phyloP scores from a whole-genome alignment of 2,888 invertebrate species.

The Crossocerus cetratus region DNA sequence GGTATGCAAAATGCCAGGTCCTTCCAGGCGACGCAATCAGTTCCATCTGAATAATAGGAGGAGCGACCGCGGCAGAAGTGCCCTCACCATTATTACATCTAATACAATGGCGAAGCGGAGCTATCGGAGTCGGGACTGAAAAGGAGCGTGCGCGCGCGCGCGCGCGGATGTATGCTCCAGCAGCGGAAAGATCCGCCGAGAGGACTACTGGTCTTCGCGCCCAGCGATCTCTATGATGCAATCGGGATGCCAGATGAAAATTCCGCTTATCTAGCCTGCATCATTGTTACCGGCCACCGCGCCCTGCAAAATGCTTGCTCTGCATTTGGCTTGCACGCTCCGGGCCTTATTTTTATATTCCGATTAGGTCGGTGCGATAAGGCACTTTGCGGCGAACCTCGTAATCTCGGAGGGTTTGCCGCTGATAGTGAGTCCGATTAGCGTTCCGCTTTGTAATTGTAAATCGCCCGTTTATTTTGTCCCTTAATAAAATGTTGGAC shows the following conservation, averaged over 20 bases:
- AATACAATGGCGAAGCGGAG: not conserved
- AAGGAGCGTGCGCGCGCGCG: not conserved
- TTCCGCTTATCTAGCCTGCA: not conserved
- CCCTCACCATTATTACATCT: conserved; percentile 7
- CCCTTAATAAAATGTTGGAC: too few species aligned
- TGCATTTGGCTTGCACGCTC: not conserved
- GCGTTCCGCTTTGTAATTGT: not conserved
- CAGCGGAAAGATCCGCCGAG: not conserved
- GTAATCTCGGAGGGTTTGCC: not conserved
- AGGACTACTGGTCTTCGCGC: not conserved
- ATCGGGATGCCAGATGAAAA: not conserved
- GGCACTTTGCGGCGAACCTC: not conserved
- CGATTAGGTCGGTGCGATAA: not conserved
- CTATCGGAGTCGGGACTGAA: not conserved
- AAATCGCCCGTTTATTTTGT: too few species aligned
- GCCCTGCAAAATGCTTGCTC: not conserved
- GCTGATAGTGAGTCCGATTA: not conserved
- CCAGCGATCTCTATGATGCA: not conserved
- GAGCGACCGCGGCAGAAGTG: not conserved
- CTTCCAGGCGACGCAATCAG: too few species aligned
- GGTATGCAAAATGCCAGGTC: too few species aligned
- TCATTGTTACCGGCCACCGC: not conserved
- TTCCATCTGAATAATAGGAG: not conserved
- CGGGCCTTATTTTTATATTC: not conserved
- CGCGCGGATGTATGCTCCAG: not conserved